These are phyloP conservation scores for Tortricodes alternella DNA, from an alignment of 2,888 invertebrate genomes.

Conservation along the genomic window DNA sequence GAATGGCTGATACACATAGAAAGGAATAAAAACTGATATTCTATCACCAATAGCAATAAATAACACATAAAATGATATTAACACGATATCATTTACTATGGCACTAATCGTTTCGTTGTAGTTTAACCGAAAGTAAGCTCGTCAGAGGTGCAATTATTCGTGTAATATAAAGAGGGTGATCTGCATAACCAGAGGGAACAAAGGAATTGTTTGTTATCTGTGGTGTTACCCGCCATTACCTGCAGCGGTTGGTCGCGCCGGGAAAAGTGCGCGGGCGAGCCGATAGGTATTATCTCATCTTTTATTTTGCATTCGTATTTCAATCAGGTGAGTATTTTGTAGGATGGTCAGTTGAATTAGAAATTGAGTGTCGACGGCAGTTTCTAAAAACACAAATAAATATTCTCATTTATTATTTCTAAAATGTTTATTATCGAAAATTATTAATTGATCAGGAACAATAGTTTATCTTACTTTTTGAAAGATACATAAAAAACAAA, in stretches of 20 bases:
- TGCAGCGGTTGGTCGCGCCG: constrained; percentile 32
- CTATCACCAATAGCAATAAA: neutral
- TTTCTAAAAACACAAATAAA: too few relatives aligned
- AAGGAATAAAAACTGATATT: neutral
- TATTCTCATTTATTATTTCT: too few relatives aligned
- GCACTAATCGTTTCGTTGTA: constrained; percentile 29
- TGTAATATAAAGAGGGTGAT: constrained; percentile 45
- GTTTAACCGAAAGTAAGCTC: constrained; percentile 43
- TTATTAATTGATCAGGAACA: too few relatives aligned
- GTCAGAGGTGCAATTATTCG: constrained; percentile 45
- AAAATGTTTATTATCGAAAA: too few relatives aligned
- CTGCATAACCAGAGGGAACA: constrained; percentile 54
- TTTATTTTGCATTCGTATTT: constrained; percentile 14
- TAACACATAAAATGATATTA: neutral
- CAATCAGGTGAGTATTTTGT: constrained; percentile 5
- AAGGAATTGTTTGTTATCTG: constrained; percentile 51
- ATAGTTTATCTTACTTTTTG: too few relatives aligned
- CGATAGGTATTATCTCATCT: neutral
- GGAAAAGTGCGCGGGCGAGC: constrained; percentile 4
- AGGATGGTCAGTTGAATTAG: neutral
- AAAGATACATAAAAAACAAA: too few relatives aligned
- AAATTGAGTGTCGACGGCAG: neutral
- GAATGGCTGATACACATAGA: too few relatives aligned
- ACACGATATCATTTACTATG: constrained; percentile 9
- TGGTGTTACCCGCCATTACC: constrained; percentile 42